Evolutionary conservation across 53 echinoderm and acorn worm species (phyloP).

Genomic region (Paracentrotus lividus): DNA sequence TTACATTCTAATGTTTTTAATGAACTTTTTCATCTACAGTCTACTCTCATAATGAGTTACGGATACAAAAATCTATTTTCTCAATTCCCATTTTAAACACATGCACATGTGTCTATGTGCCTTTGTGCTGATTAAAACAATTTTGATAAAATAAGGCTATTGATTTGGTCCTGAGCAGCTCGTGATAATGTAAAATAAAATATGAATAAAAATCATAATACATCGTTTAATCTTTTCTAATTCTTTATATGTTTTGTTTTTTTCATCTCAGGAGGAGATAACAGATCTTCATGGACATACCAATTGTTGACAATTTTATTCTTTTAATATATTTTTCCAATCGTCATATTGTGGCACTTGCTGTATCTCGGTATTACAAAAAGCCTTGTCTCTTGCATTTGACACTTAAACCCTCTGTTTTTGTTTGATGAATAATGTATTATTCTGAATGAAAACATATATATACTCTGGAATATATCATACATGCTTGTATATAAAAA

Average conservation of each 20-base stretch:
- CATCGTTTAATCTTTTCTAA: too few relatives aligned
- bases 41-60: too few relatives aligned
- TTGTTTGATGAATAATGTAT: neutral
- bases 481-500: neutral
- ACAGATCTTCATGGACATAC: neutral
- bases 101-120: too few relatives aligned
- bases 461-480: neutral
- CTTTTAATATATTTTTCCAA: too few relatives aligned
- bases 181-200: too few relatives aligned
- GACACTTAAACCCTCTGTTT: neutral
- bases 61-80: neutral
- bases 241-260: too few relatives aligned
- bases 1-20: too few relatives aligned
- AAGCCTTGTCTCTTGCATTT: neutral
- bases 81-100: too few relatives aligned
- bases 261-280: neutral
- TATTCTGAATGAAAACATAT: neutral
- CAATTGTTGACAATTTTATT: neutral
- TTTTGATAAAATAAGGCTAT: too few relatives aligned
- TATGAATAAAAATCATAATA: too few relatives aligned
- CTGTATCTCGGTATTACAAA: neutral
- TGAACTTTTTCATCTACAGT: neutral
- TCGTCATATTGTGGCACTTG: neutral
- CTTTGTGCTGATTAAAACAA: too few relatives aligned
- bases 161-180: too few relatives aligned